A percentile compares a stretch with the other conserved stretches of the same genome.
phyloP scores from a whole-genome alignment of 1,140 invertebrate species.

The Drosophila malerkotliana region DNA sequence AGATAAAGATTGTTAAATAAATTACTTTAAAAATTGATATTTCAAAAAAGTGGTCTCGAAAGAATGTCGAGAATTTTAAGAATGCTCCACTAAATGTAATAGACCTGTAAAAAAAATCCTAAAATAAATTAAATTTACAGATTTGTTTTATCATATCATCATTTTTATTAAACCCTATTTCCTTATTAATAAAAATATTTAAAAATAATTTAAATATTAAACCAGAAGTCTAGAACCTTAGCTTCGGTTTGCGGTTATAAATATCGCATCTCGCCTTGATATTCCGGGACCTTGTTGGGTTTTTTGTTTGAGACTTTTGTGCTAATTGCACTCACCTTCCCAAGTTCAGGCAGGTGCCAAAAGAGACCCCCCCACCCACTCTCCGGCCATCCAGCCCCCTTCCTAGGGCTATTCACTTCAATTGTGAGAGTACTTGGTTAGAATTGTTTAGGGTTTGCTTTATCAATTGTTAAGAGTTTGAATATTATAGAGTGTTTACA shows the following conservation, averaged over 20 bases:
- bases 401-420: background rate
- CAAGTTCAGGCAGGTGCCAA: conserved; percentile 36
- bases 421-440: conserved; percentile 6
- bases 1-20: too few relatives aligned
- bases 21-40: too few relatives aligned
- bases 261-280: background rate
- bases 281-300: conserved; percentile 18
- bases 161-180: too few relatives aligned
- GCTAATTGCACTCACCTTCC: conserved; percentile 48
- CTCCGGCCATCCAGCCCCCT: background rate
- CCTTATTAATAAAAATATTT: too few relatives aligned
- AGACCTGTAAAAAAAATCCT: too few relatives aligned
- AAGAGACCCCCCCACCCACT: conserved; percentile 7
- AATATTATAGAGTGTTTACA: background rate
- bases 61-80: too few relatives aligned
- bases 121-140: too few relatives aligned
- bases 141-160: too few relatives aligned
- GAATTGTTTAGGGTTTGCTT: conserved; percentile 20
- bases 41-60: too few relatives aligned
- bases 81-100: too few relatives aligned
- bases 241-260: conserved; percentile 19
- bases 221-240: background rate
- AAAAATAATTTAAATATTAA: background rate
- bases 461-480: conserved; percentile 23
- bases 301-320: conserved; percentile 1